Evolutionary conservation across 2,888 invertebrate species (phyloP), one percentile per base, ranked within the genome.

Genomic region (Rhingia campestris): DNA sequence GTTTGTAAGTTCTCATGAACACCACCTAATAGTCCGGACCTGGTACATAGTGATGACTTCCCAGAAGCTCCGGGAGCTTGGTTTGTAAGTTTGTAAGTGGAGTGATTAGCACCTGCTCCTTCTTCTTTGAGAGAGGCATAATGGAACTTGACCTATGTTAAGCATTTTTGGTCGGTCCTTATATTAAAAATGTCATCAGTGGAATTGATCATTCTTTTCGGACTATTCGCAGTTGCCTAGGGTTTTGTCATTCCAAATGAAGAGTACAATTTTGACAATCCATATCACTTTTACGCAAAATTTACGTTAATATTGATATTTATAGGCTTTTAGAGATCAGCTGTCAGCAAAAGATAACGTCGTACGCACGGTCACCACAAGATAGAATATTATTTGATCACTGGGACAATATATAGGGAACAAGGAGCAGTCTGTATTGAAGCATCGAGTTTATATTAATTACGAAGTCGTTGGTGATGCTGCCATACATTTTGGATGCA

Each of bases 211-310:
- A 32, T 74, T 14, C 10, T 74, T 33, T 6, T 14, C 7, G 73
- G 47, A 6, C 41, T 74, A 12, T 33, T 64, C 32, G 64, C 64
- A 6, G 6, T 74, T 4, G 47, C 73, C 0, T 39, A 56, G 54
- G 63, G 63, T 10, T 74, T 47, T 7, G 30, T 39, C n/a, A 4
- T 73, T 35, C 63, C 73, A 12, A 47, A 63, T 4, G n/a, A 54
- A 4, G 9, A 37, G 12, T 6, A 4, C 30, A 37, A 22, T 22
- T 22, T 22, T 1, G 22, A 37, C 22, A 14, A 22, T 1, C 22
- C 9, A 3, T 22, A 7, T 22, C 14, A 47, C 4, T 14, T 45
- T 7, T 56, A 39, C 2, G 12, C 9, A 14, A 5, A 35, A 14
- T 0, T 9, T 10, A 4, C 12, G n/a, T 33, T 33, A 12, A 41